Evolutionary conservation across 2,888 invertebrate species (phyloP).

Genomic region (Tipula lateralis): DNA sequence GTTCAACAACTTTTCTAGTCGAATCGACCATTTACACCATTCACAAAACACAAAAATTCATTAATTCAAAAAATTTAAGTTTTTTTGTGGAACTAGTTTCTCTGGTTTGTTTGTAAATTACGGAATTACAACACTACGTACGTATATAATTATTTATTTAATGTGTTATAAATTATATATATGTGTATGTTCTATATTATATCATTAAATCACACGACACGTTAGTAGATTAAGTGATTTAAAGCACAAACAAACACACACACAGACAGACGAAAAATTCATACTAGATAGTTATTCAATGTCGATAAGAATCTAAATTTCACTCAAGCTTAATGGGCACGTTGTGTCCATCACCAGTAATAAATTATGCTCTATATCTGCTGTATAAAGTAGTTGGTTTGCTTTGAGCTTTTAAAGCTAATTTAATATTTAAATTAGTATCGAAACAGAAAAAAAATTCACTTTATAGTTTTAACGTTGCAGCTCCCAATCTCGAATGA

Average conservation of each 20-base stretch:
- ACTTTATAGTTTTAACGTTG: neutral
- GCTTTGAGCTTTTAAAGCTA: neutral
- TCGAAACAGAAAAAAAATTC: neutral
- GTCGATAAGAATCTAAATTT: neutral
- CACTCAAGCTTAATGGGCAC: neutral
- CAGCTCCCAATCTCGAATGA: too few species aligned
- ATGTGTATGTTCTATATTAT: neutral
- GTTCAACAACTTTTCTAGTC: conserved; percentile 46
- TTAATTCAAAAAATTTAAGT: neutral
- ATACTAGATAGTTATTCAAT: neutral
- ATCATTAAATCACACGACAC: neutral
- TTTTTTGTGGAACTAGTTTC: neutral
- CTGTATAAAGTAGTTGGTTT: neutral
- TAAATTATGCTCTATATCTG: neutral
- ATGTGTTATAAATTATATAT: too few species aligned
- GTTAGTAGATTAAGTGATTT: neutral
- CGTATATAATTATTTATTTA: neutral
- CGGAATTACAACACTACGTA: neutral
- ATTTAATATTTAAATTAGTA: neutral
- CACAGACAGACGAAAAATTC: too few species aligned
- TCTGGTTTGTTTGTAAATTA: neutral
- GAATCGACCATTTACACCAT: conserved; percentile 26
- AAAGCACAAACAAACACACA: too few species aligned
- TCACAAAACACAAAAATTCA: conserved; percentile 14
- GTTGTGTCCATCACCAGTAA: neutral